Conservation (phyloP, 2,113 vertebrate genomes). For the Misgurnus mizolepis region DNA sequence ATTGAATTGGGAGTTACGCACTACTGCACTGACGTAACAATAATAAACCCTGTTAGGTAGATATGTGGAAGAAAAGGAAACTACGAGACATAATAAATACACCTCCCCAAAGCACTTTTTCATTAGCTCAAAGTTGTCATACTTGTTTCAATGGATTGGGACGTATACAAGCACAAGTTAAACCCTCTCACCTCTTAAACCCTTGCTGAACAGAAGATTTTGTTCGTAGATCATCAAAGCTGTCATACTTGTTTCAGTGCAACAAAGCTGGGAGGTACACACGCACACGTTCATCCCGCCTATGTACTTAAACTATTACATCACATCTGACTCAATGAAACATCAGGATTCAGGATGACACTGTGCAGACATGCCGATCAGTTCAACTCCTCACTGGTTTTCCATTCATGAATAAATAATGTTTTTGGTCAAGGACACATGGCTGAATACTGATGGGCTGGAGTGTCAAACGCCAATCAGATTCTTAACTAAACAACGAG, state of each 20-base stretch:
- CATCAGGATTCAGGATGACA: not conserved
- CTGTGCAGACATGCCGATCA: not conserved
- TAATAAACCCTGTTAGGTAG: no score
- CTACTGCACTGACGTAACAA: no score
- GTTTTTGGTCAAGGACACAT: conserved; percentile 65
- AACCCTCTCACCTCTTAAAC: not conserved
- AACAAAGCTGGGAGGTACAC: not conserved
- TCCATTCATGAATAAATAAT: conserved; percentile 74
- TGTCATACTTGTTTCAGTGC: no score
- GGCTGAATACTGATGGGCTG: conserved; percentile 4
- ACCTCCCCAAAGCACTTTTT: not conserved
- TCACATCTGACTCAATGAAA: not conserved
- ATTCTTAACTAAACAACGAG: not conserved
- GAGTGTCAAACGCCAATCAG: not conserved
- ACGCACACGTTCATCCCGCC: not conserved
- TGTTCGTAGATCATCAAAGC: no score
- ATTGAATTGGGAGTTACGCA: no score
- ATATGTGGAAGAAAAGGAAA: no score
- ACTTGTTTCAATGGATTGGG: not conserved
- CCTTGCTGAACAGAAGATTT: no score
- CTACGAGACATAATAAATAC: no score
- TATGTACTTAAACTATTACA: not conserved
- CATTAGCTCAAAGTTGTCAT: not conserved
- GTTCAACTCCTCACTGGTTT: conserved; percentile 52
- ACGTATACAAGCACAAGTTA: not conserved